Conservation (phyloP, 2,888 invertebrate genomes). For the Craniophora ligustri region DNA sequence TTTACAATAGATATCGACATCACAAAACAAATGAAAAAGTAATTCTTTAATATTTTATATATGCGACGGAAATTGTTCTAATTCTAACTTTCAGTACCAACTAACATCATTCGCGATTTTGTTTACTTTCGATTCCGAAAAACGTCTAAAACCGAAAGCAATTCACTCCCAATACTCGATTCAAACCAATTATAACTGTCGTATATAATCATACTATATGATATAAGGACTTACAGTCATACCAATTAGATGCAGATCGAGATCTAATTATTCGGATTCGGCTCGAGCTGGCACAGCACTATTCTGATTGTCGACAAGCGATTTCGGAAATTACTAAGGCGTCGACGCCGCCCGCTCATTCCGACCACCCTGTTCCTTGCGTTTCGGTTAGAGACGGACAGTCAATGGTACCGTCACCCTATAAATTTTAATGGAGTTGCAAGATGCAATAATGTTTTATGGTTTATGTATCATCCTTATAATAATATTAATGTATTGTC, state of each 20-base stretch:
- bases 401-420: slow-evolving; percentile 68
- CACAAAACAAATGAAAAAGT: too few relatives aligned
- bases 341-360: slow-evolving; percentile 69
- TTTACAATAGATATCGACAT: too few relatives aligned
- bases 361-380: slow-evolving; percentile 69
- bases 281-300: slow-evolving; percentile 76
- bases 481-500: slow-evolving; percentile 11
- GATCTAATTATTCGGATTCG: slow-evolving; percentile 85
- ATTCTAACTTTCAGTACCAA: too few relatives aligned
- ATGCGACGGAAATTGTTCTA: too few relatives aligned
- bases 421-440: slow-evolving; percentile 65
- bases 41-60: too few relatives aligned
- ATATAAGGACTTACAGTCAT: slow-evolving; percentile 64
- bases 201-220: slow-evolving; percentile 51
- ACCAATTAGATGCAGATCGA: slow-evolving; percentile 82
- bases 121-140: too few relatives aligned
- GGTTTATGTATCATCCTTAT: slow-evolving; percentile 31
- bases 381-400: slow-evolving; percentile 74
- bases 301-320: slow-evolving; percentile 85
- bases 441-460: slow-evolving; percentile 32
- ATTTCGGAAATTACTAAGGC: slow-evolving; percentile 88
- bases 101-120: too few relatives aligned
- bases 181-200: slow-evolving; percentile 2
- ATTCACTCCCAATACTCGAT: neutral
- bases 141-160: neutral